A percentile compares a stretch with the other conserved stretches of the same genome.
Conservation (phyloP, 2,797 vertebrate species). For the Galaxias olidus region DNA sequence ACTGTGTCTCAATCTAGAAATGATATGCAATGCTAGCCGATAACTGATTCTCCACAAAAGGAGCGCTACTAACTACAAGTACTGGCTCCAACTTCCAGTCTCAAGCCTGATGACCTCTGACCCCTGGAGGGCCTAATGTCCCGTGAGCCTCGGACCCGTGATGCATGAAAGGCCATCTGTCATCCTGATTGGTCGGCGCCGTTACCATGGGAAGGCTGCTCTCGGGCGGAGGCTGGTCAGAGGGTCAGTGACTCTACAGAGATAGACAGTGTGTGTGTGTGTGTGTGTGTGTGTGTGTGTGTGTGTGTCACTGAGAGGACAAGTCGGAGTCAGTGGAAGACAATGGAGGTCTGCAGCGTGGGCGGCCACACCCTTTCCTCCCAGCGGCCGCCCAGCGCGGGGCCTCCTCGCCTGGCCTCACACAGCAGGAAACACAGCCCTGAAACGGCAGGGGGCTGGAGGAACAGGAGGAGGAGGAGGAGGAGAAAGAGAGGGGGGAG, state of each 20-base stretch:
- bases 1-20: no score
- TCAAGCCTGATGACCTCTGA: background rate
- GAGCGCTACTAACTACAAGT: background rate
- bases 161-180: slow-evolving; percentile 60
- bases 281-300: slow-evolving; percentile 6
- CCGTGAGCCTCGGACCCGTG: slow-evolving; percentile 19
- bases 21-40: background rate
- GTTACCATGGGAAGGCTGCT: slow-evolving; percentile 45
- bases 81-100: background rate
- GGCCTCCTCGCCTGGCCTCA: slow-evolving; percentile 30
- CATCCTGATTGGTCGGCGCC: slow-evolving; percentile 32
- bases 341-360: slow-evolving; percentile 63
- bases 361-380: slow-evolving; percentile 72
- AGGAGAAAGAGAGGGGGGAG: background rate
- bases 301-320: slow-evolving; percentile 37
- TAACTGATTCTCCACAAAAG: background rate
- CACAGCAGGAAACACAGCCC: background rate
- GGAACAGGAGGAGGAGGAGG: slow-evolving; percentile 6
- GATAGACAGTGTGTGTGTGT: slow-evolving; percentile 4
- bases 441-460: slow-evolving; percentile 1
- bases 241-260: slow-evolving; percentile 30
- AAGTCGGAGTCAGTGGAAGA: slow-evolving; percentile 50
- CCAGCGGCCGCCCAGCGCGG: slow-evolving; percentile 13
- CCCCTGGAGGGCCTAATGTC: no score
- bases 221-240: slow-evolving; percentile 31